phyloP scores from a whole-genome alignment of 2,888 invertebrate species.

The Epinotia bilunana region DNA sequence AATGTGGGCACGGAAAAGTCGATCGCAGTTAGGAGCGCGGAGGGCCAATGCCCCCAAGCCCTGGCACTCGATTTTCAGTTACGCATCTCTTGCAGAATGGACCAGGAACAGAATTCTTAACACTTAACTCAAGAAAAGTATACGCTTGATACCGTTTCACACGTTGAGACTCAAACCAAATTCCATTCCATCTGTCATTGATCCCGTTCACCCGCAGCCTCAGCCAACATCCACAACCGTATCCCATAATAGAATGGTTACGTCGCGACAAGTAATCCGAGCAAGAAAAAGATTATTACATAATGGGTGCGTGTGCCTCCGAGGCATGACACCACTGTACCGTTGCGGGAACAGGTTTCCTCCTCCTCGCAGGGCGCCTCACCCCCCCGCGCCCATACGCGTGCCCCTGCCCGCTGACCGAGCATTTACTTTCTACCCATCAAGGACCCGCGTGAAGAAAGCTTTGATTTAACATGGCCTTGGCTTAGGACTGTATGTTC shows the following conservation, averaged over 20 bases:
- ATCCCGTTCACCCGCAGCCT: constrained; percentile 21
- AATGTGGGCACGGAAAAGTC: background rate
- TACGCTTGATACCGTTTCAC: background rate
- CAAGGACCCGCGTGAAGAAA: constrained; percentile 68
- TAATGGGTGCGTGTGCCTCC: constrained; percentile 79
- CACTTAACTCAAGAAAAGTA: background rate
- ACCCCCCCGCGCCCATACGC: constrained; percentile 58
- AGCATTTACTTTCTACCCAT: constrained; percentile 82
- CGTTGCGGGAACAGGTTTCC: constrained; percentile 81
- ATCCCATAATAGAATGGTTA: constrained; percentile 44
- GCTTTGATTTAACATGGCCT: constrained; percentile 40
- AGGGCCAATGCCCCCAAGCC: background rate
- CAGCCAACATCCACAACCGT: constrained; percentile 29
- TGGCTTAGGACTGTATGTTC: constrained; percentile 36
- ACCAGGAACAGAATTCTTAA: background rate
- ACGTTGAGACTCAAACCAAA: background rate
- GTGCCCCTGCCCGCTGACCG: constrained; percentile 63
- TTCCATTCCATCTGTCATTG: background rate
- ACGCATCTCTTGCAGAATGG: background rate
- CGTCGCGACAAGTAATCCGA: constrained; percentile 60
- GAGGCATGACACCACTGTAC: constrained; percentile 72
- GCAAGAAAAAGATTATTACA: constrained; percentile 80
- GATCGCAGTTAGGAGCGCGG: background rate
- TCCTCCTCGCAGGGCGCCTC: constrained; percentile 51
- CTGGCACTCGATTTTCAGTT: background rate